Conservation (phyloP, 30 jellyfish, hydroid and myxozoan species). For the Hydractinia echinata region DNA sequence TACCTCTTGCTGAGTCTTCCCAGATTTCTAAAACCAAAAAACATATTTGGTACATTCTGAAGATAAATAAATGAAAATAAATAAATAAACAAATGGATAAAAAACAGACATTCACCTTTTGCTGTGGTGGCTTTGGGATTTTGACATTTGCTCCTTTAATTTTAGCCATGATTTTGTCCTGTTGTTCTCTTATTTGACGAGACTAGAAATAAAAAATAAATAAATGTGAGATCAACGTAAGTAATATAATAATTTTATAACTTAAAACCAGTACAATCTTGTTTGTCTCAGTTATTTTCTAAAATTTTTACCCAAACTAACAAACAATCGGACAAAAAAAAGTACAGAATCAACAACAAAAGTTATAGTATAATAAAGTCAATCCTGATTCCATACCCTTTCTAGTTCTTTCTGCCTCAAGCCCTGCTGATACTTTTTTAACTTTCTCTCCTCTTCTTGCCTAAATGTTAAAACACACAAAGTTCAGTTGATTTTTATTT, state of each 20-base stretch:
- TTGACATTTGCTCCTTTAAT: slow-evolving; percentile 77
- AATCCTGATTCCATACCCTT: slow-evolving; percentile 27
- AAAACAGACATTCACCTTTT: slow-evolving; percentile 41
- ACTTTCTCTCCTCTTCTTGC: slow-evolving; percentile 48
- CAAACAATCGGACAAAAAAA: background rate
- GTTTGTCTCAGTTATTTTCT: background rate
- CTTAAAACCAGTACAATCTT: no score
- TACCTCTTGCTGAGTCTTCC: slow-evolving; percentile 15
- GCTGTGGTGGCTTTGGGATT: slow-evolving; percentile 66
- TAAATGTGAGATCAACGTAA: background rate
- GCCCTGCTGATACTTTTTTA: slow-evolving; percentile 51
- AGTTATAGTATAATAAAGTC: background rate
- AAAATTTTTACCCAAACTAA: background rate
- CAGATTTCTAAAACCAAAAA: slow-evolving; percentile 33
- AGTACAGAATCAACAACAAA: background rate
- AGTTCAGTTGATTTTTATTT: no score
- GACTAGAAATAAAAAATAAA: slow-evolving; percentile 33
- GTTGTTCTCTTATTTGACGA: slow-evolving; percentile 57
- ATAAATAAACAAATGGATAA: background rate
- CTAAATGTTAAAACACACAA: slow-evolving; percentile 10
- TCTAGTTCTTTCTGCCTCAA: slow-evolving; percentile 51
- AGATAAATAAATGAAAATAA: background rate
- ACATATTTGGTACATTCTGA: background rate
- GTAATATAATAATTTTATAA: background rate
- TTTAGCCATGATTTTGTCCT: slow-evolving; percentile 67